These are phyloP conservation scores for Manis crassicaudata DNA, from an alignment of 2,797 vertebrate genomes.

Conservation along the genomic window DNA sequence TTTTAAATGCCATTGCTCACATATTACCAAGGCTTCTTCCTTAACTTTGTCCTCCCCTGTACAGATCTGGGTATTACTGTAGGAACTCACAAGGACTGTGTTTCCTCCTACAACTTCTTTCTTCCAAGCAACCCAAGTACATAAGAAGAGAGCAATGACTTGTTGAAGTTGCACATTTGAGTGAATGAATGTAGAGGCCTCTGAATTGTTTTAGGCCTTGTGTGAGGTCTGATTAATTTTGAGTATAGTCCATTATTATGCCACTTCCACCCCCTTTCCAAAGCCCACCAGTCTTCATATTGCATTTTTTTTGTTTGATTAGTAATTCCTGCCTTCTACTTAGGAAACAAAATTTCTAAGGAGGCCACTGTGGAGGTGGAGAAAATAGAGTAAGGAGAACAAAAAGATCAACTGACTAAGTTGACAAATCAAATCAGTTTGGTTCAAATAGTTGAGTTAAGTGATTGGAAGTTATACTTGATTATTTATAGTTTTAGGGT, in stretches of 20 bases:
- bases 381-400: neutral
- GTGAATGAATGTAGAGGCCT: neutral
- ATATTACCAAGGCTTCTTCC: neutral
- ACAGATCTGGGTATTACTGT: neutral
- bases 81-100: neutral
- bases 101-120: neutral
- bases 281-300: neutral
- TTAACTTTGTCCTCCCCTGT: neutral
- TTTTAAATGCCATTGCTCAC: conserved; percentile 21
- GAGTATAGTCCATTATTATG: conserved; percentile 6
- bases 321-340: conserved; percentile 18
- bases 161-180: neutral
- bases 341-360: conserved; percentile 30
- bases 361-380: neutral
- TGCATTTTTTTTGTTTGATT: neutral
- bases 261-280: neutral
- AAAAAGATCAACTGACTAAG: conserved; percentile 22
- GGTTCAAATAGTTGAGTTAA: neutral
- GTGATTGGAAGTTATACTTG: neutral
- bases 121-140: neutral
- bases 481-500: neutral
- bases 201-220: neutral
- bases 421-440: neutral
- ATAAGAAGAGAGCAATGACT: neutral
- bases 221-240: neutral